phyloP scores from a whole-genome alignment of 2,888 invertebrate species.

The Mesorhabditis belari region DNA sequence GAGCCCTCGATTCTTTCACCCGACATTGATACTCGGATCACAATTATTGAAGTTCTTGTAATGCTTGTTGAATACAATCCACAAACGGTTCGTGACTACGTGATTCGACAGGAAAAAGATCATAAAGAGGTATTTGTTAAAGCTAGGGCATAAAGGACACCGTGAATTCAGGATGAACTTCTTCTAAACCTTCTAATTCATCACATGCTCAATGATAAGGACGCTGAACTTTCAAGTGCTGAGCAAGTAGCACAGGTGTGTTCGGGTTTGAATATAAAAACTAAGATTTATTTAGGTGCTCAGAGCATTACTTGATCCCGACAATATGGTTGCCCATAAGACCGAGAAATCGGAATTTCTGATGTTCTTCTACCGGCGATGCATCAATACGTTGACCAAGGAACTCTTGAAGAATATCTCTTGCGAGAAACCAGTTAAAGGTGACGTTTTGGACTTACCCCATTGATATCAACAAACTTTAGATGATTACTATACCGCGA shows the following conservation, averaged over 20 bases:
- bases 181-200: conserved; percentile 86
- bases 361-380: conserved; percentile 95
- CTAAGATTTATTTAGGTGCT: conserved; percentile 31
- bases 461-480: conserved; percentile 7
- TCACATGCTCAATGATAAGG: conserved; percentile 92
- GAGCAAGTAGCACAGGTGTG: conserved; percentile 82
- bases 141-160: too few species aligned
- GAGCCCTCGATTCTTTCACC: conserved; percentile 58
- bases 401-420: conserved; percentile 84
- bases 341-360: conserved; percentile 96
- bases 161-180: conserved; percentile 73
- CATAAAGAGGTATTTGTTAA: conserved; percentile 12
- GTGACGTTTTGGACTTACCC: conserved; percentile 10
- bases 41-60: conserved; percentile 84
- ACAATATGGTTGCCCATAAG: conserved; percentile 60
- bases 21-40: conserved; percentile 86
- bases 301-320: conserved; percentile 43
- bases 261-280: background rate
- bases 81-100: conserved; percentile 90
- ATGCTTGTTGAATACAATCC: conserved; percentile 97
- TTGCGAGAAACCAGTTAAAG: conserved; percentile 28
- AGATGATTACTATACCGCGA: conserved; percentile 92
- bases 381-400: conserved; percentile 89
- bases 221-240: conserved; percentile 86
- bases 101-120: conserved; percentile 79